These are phyloP conservation scores for Chrysomela aeneicollis DNA, from an alignment of 2,888 invertebrate species.

Conservation along the genomic window DNA sequence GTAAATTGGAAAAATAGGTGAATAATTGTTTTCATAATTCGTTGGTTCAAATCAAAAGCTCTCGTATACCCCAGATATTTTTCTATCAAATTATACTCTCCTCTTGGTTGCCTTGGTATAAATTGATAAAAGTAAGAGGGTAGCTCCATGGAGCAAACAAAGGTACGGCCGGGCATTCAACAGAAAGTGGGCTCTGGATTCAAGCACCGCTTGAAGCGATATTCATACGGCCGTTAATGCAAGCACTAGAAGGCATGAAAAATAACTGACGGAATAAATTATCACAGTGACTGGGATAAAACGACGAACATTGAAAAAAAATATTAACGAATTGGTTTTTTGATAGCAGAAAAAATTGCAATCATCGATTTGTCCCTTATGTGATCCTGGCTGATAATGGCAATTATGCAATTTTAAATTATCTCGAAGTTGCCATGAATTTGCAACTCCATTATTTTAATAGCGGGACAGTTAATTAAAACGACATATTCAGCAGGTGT, in stretches of 20 bases:
- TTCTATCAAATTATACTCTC: background rate
- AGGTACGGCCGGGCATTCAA: background rate
- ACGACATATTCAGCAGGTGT: constrained; percentile 2
- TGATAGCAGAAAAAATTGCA: background rate
- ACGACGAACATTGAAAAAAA: background rate
- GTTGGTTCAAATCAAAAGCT: background rate
- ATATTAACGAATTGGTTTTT: background rate
- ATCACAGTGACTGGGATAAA: constrained; percentile 21
- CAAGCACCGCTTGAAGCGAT: constrained; percentile 35
- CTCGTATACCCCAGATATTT: background rate
- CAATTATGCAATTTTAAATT: too few relatives aligned
- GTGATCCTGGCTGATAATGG: too few relatives aligned
- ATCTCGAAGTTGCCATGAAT: background rate
- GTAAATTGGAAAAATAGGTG: too few relatives aligned
- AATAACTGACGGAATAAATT: constrained; percentile 39
- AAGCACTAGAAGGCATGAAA: constrained; percentile 37
- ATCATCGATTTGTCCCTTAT: too few relatives aligned
- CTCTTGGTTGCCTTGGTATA: background rate
- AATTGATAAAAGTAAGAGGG: constrained; percentile 1
- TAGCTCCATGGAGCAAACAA: constrained; percentile 2
- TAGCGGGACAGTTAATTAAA: background rate
- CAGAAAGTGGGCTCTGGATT: constrained; percentile 9
- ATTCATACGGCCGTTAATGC: constrained; percentile 38
- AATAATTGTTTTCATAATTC: too few relatives aligned
- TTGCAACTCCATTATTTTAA: background rate